Percentiles rank a stretch among this genome's conserved stretches.
These are phyloP conservation scores for Hapalemur alaotrensis DNA, from an alignment of 2,797 vertebrate genomes.

Conservation along the genomic window DNA sequence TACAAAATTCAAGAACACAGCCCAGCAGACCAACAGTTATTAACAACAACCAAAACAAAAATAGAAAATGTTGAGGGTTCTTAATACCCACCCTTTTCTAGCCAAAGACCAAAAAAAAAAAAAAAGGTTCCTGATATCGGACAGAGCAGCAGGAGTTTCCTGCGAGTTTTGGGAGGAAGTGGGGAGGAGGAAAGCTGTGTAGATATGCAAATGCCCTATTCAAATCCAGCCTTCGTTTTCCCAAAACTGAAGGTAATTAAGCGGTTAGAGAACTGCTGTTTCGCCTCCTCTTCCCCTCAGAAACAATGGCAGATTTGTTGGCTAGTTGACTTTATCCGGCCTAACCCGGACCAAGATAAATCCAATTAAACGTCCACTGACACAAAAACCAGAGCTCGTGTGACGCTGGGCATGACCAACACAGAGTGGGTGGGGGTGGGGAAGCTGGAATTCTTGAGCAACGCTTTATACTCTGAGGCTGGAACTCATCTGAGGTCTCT, in stretches of 20 bases:
- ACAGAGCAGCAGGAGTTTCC: background rate
- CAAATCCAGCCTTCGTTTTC: constrained; percentile 20
- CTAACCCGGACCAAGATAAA: constrained; percentile 25
- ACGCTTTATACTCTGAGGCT: background rate
- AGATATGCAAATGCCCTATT: constrained; percentile 42
- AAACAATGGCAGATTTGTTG: background rate
- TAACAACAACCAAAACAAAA: constrained; percentile 48
- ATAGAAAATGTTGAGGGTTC: background rate
- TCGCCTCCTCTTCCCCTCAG: background rate
- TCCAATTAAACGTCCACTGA: constrained; percentile 50
- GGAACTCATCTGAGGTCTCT: background rate
- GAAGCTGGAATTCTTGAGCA: fast-evolving
- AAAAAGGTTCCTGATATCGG: background rate
- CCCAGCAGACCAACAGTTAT: background rate
- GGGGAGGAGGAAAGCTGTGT: background rate
- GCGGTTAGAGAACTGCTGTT: background rate
- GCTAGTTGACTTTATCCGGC: constrained; percentile 50
- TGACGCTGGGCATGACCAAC: background rate
- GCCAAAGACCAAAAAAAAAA: background rate
- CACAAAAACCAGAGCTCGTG: background rate
- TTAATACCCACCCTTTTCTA: constrained; percentile 31
- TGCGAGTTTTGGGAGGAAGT: background rate
- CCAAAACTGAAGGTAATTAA: constrained; percentile 41
- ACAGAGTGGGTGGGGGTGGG: background rate
- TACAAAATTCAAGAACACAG: background rate